Evolutionary conservation across 2,888 invertebrate genomes (phyloP).

Genomic region (Ligdia adustata): DNA sequence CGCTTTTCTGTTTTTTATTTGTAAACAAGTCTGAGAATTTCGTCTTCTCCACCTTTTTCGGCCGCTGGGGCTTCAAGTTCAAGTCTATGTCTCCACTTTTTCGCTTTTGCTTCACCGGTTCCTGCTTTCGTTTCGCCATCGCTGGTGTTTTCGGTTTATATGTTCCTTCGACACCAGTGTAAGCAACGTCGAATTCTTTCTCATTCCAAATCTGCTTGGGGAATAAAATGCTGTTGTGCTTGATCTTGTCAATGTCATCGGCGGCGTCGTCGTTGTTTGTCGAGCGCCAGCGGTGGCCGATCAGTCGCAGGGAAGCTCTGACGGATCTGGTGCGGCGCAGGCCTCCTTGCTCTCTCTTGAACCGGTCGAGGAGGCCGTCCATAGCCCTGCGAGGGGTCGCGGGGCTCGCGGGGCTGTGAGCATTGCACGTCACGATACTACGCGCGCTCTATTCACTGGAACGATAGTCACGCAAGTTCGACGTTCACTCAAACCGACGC

Average conservation of each 20-base stretch:
- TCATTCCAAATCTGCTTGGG: conserved; percentile 71
- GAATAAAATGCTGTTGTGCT: conserved; percentile 67
- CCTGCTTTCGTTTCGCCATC: conserved; percentile 72
- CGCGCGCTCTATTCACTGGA: conserved; percentile 78
- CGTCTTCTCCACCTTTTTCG: conserved; percentile 69
- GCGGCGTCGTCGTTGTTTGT: conserved; percentile 67
- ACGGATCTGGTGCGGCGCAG: conserved; percentile 87
- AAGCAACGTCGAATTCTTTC: conserved; percentile 72
- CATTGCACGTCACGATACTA: conserved; percentile 78
- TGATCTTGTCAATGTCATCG: conserved; percentile 62
- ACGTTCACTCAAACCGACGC: conserved; percentile 78
- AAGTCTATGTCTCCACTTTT: conserved; percentile 76
- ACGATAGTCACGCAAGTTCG: conserved; percentile 78
- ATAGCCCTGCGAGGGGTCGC: conserved; percentile 74
- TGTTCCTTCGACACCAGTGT: conserved; percentile 74
- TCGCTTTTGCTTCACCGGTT: conserved; percentile 59
- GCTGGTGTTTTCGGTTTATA: conserved; percentile 75
- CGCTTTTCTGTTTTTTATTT: conserved; percentile 76
- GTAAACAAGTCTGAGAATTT: conserved; percentile 77
- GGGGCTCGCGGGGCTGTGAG: conserved; percentile 69
- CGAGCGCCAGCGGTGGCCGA: conserved; percentile 85
- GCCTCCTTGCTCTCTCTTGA: conserved; percentile 78
- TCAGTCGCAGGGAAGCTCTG: conserved; percentile 87
- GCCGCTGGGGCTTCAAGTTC: conserved; percentile 66
- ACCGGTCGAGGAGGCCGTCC: conserved; percentile 80